Conservation (phyloP, 2,113 vertebrate genomes). For the human region DNA sequence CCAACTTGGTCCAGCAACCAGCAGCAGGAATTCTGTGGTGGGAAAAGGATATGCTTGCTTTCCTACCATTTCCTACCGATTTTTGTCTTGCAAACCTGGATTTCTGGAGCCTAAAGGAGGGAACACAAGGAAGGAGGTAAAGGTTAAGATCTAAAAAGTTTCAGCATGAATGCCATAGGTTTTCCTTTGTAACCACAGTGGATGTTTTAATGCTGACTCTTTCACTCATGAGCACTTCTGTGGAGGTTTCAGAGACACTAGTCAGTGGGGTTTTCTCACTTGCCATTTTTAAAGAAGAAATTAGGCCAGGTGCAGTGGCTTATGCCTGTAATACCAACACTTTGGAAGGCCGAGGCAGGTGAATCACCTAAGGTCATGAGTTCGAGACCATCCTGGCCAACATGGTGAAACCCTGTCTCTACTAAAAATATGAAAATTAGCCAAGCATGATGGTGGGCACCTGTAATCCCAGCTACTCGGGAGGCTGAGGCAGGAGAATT, state of each 20-base stretch:
- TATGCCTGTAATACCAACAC: too few relatives aligned
- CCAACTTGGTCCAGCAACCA: neutral
- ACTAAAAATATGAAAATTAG: too few relatives aligned
- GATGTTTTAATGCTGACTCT: neutral
- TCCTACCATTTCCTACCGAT: too few relatives aligned
- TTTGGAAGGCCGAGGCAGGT: too few relatives aligned
- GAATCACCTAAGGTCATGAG: too few relatives aligned
- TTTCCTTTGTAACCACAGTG: neutral
- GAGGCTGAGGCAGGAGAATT: too few relatives aligned
- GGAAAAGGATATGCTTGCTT: neutral
- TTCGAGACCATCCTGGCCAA: too few relatives aligned
- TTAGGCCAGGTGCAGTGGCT: too few relatives aligned
- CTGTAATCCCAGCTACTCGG: too few relatives aligned
- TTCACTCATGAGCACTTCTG: neutral
- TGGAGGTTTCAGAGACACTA: neutral
- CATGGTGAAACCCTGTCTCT: too few relatives aligned
- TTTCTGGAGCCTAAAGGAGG: neutral
- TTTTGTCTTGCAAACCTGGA: neutral
- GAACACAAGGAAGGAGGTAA: neutral
- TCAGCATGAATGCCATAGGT: accelerated
- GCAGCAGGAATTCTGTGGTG: neutral
- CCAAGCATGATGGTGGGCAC: too few relatives aligned
- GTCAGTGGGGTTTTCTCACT: neutral
- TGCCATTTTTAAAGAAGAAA: neutral
- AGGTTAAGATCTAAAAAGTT: neutral